Evolutionary conservation across 1,140 invertebrate genomes (phyloP).

Genomic region (Choristoneura fumiferana): DNA sequence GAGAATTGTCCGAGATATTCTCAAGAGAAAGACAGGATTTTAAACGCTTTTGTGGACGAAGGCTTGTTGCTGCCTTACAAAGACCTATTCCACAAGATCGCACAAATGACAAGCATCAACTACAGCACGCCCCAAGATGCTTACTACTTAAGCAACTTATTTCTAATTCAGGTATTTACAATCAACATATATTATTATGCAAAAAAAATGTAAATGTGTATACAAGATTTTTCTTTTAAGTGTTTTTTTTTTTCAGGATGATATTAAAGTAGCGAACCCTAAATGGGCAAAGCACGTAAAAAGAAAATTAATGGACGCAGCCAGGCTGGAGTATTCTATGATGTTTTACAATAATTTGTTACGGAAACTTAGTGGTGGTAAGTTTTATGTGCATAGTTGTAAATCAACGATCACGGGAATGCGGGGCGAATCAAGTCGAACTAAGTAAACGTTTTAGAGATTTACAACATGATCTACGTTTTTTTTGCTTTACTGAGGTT

Average conservation of each 20-base stretch:
- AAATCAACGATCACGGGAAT: too few species aligned
- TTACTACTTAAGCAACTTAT: constrained; percentile 69
- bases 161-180: constrained; percentile 66
- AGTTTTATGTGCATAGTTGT: constrained; percentile 28
- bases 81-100: constrained; percentile 73
- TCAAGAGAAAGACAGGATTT: constrained; percentile 64
- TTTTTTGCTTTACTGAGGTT: too few species aligned
- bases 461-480: too few species aligned
- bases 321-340: constrained; percentile 69
- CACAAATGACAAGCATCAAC: constrained; percentile 67
- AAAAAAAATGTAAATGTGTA: too few species aligned
- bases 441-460: too few species aligned
- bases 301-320: constrained; percentile 66
- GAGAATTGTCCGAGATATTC: constrained; percentile 70
- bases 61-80: constrained; percentile 59
- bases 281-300: constrained; percentile 77
- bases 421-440: too few species aligned
- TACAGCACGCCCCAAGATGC: constrained; percentile 63
- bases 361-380: constrained; percentile 70
- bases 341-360: constrained; percentile 74
- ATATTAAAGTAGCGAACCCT: constrained; percentile 73
- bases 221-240: not conserved
- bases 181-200: too few species aligned
- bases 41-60: constrained; percentile 59
- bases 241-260: constrained; percentile 48